Evolutionary conservation across 2,888 invertebrate genomes (phyloP).

Genomic region (Xestia c-nigrum): DNA sequence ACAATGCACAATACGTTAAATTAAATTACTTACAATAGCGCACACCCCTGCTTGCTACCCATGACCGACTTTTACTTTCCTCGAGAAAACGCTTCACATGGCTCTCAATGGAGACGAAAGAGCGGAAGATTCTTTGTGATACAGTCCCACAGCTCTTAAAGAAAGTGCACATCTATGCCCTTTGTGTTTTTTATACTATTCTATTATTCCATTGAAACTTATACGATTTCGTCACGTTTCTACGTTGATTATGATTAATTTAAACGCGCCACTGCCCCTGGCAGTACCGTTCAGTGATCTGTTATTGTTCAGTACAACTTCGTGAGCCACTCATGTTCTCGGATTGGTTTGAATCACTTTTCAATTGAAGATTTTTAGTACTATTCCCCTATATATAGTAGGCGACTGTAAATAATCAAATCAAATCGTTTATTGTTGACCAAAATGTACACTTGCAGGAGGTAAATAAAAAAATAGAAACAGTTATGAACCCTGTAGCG

Average conservation of each 20-base stretch:
- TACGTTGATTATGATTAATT: slow-evolving; percentile 38
- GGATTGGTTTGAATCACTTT: slow-evolving; percentile 1
- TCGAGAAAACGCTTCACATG: slow-evolving; percentile 87
- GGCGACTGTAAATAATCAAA: too few relatives aligned
- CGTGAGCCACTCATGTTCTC: not conserved
- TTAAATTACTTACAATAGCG: slow-evolving; percentile 39
- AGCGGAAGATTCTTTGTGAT: slow-evolving; percentile 83
- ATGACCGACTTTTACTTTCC: slow-evolving; percentile 89
- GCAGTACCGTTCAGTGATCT: not conserved
- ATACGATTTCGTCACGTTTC: slow-evolving; percentile 51
- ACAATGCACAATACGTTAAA: slow-evolving; percentile 56
- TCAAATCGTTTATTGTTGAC: too few relatives aligned
- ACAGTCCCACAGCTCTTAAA: slow-evolving; percentile 84
- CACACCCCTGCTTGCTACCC: slow-evolving; percentile 61
- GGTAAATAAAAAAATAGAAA: too few relatives aligned
- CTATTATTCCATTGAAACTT: slow-evolving; percentile 54
- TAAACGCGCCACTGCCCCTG: not conserved
- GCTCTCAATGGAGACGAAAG: slow-evolving; percentile 82
- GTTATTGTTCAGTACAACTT: not conserved
- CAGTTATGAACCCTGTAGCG: too few relatives aligned
- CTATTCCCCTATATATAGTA: not conserved
- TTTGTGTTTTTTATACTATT: slow-evolving; percentile 58
- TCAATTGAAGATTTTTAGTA: not conserved
- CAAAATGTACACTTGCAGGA: too few relatives aligned
- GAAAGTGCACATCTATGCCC: slow-evolving; percentile 71